phyloP scores from a whole-genome alignment of 1,140 invertebrate species.

The Diploscapter pachys region DNA sequence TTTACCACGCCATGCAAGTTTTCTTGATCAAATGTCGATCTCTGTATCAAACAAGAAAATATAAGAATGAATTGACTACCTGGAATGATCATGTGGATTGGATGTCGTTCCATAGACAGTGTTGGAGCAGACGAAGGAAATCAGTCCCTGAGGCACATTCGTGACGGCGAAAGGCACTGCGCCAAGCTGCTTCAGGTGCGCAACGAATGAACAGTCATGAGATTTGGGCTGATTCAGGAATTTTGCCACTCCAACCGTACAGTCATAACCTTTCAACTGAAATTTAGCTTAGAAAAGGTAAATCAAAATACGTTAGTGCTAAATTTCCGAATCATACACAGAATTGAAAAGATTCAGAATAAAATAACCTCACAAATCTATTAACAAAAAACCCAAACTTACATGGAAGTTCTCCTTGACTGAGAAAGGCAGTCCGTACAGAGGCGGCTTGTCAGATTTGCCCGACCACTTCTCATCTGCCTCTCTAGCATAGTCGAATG shows the following conservation, averaged over 20 bases:
- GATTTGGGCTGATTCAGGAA: conserved; percentile 56
- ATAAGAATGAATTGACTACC: conserved; percentile 8
- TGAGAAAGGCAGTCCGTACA: conserved; percentile 55
- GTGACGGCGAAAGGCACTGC: conserved; percentile 62
- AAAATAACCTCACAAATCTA: conserved; percentile 5
- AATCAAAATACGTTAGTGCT: no score
- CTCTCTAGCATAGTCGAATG: conserved; percentile 17
- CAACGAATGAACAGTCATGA: conserved; percentile 58
- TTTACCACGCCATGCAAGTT: no score
- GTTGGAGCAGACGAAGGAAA: conserved; percentile 57
- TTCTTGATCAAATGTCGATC: no score
- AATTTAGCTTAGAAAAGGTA: conserved; percentile 6
- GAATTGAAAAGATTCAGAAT: no score
- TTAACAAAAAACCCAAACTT: conserved; percentile 24
- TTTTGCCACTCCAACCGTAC: conserved; percentile 60
- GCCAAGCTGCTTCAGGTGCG: conserved; percentile 35
- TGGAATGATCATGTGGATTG: conserved; percentile 44
- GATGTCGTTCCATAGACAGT: conserved; percentile 54
- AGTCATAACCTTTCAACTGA: conserved; percentile 61
- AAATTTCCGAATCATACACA: no score
- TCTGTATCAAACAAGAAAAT: no score
- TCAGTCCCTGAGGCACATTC: conserved; percentile 62
- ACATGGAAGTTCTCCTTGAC: conserved; percentile 57
- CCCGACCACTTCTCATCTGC: conserved; percentile 13
- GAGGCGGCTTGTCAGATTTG: conserved; percentile 43